Percentiles rank a stretch among this genome's conserved stretches.
phyloP scores from a whole-genome alignment of 2,888 invertebrate genomes.

The Chymomyza amoena region DNA sequence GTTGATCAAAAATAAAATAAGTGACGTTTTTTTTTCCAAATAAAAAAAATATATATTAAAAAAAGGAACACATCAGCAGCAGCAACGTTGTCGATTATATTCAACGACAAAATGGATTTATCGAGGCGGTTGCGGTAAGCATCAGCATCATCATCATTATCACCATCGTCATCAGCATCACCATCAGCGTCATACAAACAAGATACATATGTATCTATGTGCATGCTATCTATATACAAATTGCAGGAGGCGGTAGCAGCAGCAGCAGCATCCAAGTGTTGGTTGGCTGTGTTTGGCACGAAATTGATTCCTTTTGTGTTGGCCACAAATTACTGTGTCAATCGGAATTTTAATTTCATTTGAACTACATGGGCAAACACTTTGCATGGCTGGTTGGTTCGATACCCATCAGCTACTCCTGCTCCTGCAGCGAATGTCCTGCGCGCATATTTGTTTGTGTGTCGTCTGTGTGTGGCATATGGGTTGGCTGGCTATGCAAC shows the following conservation, averaged over 20 bases:
- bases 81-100: conserved; percentile 52
- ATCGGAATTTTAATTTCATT: conserved; percentile 74
- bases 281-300: conserved; percentile 42
- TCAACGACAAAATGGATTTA: conserved; percentile 76
- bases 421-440: conserved; percentile 40
- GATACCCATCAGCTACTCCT: conserved; percentile 12
- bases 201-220: conserved; percentile 16
- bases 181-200: conserved; percentile 45
- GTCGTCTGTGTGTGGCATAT: conserved; percentile 28
- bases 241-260: conserved; percentile 18
- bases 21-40: neutral
- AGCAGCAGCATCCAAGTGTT: neutral
- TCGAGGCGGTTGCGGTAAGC: conserved; percentile 79
- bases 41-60: neutral
- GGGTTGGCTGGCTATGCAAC: conserved; percentile 50
- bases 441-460: conserved; percentile 17
- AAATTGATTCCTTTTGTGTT: conserved; percentile 71
- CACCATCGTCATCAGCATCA: conserved; percentile 25
- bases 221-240: conserved; percentile 31
- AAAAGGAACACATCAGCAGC: neutral
- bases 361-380: conserved; percentile 73
- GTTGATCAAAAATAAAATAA: neutral
- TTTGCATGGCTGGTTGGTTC: conserved; percentile 40
- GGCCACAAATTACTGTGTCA: conserved; percentile 70
- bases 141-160: conserved; percentile 21